phyloP scores from a whole-genome alignment of 2,888 invertebrate genomes.

The Drosophila macrospina region DNA sequence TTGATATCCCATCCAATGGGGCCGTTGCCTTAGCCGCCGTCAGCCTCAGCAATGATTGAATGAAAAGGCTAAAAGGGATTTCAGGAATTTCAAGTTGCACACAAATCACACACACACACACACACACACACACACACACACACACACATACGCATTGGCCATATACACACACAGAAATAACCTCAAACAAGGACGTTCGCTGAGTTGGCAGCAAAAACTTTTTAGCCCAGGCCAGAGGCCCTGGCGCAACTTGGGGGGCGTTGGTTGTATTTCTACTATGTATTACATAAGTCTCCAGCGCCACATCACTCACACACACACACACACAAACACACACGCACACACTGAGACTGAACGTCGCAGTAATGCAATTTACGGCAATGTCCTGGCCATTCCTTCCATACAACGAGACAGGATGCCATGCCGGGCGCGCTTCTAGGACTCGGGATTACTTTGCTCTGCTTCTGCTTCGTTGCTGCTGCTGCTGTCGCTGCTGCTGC shows the following conservation, averaged over 20 bases:
- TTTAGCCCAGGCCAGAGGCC: constrained; percentile 43
- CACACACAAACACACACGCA: constrained; percentile 21
- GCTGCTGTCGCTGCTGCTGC: too few relatives aligned
- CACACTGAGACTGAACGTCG: constrained; percentile 29
- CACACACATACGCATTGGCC: background rate
- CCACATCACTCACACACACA: constrained; percentile 3
- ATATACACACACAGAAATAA: constrained; percentile 65
- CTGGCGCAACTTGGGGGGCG: constrained; percentile 20
- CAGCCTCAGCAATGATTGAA: constrained; percentile 68
- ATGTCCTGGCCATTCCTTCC: constrained; percentile 20
- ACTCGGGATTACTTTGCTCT: constrained; percentile 58
- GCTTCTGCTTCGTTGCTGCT: too few relatives aligned
- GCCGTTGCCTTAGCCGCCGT: constrained; percentile 8
- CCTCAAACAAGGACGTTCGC: constrained; percentile 81
- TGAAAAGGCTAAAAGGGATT: constrained; percentile 76
- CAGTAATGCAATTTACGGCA: constrained; percentile 79
- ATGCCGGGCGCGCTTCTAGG: constrained; percentile 14
- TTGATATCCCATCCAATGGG: constrained; percentile 27
- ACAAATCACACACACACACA: constrained; percentile 34
- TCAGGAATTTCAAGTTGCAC: constrained; percentile 64
- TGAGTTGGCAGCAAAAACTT: constrained; percentile 53
- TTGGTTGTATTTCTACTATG: constrained; percentile 24
- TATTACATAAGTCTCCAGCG: constrained; percentile 62
- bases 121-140: constrained; percentile 13
- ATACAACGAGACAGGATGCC: constrained; percentile 6